Evolutionary conservation across 2,797 vertebrate genomes (phyloP).

Genomic region (Rhynchonycteris naso): DNA sequence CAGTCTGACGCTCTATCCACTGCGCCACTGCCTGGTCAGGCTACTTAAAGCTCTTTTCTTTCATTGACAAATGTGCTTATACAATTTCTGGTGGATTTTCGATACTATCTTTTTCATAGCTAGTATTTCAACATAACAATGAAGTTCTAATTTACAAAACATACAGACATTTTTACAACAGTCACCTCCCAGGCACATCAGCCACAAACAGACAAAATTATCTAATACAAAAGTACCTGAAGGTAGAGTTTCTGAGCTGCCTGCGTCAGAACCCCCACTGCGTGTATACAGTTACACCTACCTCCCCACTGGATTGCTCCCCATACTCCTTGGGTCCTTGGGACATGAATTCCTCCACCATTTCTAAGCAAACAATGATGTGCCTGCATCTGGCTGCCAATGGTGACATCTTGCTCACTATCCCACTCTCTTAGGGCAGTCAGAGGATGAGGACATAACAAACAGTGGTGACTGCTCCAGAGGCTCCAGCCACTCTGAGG

Average conservation of each 20-base stretch:
- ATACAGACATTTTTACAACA: not conserved
- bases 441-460: not conserved
- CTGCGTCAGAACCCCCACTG: not conserved
- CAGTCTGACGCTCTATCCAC: too few relatives aligned
- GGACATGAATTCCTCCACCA: not conserved
- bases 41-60: conserved; percentile 22
- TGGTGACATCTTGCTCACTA: not conserved
- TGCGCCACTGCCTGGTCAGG: too few relatives aligned
- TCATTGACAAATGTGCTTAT: not conserved
- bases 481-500: not conserved
- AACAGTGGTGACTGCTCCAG: not conserved
- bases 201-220: not conserved
- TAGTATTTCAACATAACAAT: not conserved
- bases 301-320: not conserved
- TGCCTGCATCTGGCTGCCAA: not conserved
- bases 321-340: not conserved
- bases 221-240: not conserved
- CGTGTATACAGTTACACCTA: not conserved
- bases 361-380: too few relatives aligned
- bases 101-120: not conserved
- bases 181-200: not conserved
- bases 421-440: not conserved
- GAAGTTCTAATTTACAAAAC: not conserved
- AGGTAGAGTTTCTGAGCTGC: not conserved
- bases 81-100: conserved; percentile 19